Evolutionary conservation across 2,113 vertebrate genomes (phyloP).

Genomic region (Dasyornis broadbenti): DNA sequence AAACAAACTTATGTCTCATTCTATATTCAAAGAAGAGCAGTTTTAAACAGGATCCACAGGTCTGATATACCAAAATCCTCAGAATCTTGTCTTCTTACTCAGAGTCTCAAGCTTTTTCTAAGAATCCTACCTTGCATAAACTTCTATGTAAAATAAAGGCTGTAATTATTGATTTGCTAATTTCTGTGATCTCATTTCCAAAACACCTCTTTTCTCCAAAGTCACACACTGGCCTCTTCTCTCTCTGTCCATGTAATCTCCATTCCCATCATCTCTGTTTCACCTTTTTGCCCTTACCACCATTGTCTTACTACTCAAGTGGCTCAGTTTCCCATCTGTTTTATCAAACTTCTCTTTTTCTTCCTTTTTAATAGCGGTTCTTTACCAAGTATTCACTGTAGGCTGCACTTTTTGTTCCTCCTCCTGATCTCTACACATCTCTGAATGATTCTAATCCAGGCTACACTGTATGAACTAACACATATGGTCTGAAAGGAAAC

Average conservation of each 20-base stretch:
- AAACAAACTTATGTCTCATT: background rate
- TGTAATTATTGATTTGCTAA: background rate
- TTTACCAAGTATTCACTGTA: background rate
- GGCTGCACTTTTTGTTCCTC: background rate
- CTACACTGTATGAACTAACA: background rate
- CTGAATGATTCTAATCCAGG: background rate
- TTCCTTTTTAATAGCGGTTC: background rate
- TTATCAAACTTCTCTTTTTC: background rate
- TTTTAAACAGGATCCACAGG: background rate
- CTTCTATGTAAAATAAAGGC: background rate
- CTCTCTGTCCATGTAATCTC: background rate
- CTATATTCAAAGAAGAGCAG: background rate
- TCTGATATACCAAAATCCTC: background rate
- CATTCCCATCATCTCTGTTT: background rate
- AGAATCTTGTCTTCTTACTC: background rate
- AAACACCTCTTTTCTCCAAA: background rate
- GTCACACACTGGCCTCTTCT: background rate
- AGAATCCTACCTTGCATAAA: background rate
- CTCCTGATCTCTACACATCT: background rate
- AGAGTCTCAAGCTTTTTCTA: background rate
- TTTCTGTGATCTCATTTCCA: background rate
- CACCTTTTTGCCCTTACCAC: background rate
- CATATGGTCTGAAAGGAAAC: background rate
- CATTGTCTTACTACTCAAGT: background rate
- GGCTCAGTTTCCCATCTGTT: background rate